These are phyloP conservation scores for Cerastoderma edule DNA, from an alignment of 2,888 invertebrate genomes.

Conservation along the genomic window DNA sequence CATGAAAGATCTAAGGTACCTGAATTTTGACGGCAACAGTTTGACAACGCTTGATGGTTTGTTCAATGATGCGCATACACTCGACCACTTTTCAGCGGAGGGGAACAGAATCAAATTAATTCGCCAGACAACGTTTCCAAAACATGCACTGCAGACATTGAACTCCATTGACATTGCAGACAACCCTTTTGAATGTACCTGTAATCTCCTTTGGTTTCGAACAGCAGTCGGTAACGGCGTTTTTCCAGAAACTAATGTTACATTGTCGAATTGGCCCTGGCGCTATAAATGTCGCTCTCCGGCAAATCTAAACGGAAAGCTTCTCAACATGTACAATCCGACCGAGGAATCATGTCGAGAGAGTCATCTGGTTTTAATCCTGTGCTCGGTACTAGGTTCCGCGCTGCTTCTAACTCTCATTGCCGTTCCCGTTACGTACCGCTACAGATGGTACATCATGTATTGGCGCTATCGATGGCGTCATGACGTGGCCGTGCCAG, in stretches of 20 bases:
- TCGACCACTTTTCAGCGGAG: neutral
- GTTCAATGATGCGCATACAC: neutral
- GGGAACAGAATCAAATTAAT: slow-evolving; percentile 21
- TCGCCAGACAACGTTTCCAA: slow-evolving; percentile 3
- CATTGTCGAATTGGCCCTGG: slow-evolving; percentile 27
- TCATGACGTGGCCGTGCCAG: neutral
- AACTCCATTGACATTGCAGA: slow-evolving; percentile 20
- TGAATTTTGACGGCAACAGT: slow-evolving; percentile 29
- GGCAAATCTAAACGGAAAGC: neutral
- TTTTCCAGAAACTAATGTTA: slow-evolving; percentile 16
- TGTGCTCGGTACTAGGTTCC: neutral
- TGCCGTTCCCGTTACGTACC: slow-evolving; percentile 4
- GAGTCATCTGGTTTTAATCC: neutral
- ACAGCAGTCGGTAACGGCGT: slow-evolving; percentile 23
- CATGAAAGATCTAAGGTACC: slow-evolving; percentile 15
- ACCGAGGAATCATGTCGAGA: slow-evolving; percentile 27
- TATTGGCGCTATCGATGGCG: slow-evolving; percentile 26
- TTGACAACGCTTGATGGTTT: neutral
- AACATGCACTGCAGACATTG: slow-evolving; percentile 7
- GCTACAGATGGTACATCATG: slow-evolving; percentile 36
- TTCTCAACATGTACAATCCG: slow-evolving; percentile 22
- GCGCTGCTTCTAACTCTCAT: slow-evolving; percentile 4
- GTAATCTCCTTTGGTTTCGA: slow-evolving; percentile 50
- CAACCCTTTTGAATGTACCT: slow-evolving; percentile 50
- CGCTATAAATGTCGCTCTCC: slow-evolving; percentile 28